These are phyloP conservation scores for Mechanitis messenoides DNA, from an alignment of 2,888 invertebrate species.

Conservation along the genomic window DNA sequence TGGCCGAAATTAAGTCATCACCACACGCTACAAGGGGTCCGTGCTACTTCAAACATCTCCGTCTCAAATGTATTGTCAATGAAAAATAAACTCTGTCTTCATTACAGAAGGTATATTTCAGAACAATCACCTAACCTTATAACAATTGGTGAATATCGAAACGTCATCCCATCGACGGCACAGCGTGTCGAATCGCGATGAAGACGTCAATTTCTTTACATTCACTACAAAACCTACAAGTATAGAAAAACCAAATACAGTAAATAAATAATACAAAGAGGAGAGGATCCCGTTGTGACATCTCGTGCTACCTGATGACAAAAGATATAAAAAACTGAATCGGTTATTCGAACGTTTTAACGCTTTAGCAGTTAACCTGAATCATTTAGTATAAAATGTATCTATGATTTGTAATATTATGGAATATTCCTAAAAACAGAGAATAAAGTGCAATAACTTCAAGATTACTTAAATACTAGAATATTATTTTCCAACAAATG, in stretches of 20 bases:
- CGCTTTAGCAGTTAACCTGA: slow-evolving; percentile 3
- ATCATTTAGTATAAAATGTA: background rate
- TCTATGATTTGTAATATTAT: background rate
- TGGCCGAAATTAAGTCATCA: slow-evolving; percentile 68
- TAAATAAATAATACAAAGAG: slow-evolving; percentile 37
- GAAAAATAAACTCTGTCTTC: slow-evolving; percentile 8
- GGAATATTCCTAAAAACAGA: background rate
- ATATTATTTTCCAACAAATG: background rate
- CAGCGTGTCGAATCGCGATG: slow-evolving; percentile 67
- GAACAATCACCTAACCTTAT: background rate
- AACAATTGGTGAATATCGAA: slow-evolving; percentile 48
- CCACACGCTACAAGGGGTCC: slow-evolving; percentile 56
- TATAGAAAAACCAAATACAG: slow-evolving; percentile 39
- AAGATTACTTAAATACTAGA: background rate
- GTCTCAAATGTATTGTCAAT: slow-evolving; percentile 31
- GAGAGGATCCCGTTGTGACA: slow-evolving; percentile 37
- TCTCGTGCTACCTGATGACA: slow-evolving; percentile 31
- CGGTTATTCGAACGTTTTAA: slow-evolving; percentile 10
- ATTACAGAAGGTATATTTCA: slow-evolving; percentile 1
- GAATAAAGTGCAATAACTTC: background rate
- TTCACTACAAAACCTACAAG: slow-evolving; percentile 72
- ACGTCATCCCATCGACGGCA: slow-evolving; percentile 61
- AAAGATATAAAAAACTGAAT: slow-evolving; percentile 9
- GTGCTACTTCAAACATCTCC: slow-evolving; percentile 41
- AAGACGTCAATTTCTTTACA: slow-evolving; percentile 67